A percentile compares a stretch with the other conserved stretches of the same genome.
Evolutionary conservation across 2,113 vertebrate species (phyloP).

Genomic region (Sceloporus tristichus): DNA sequence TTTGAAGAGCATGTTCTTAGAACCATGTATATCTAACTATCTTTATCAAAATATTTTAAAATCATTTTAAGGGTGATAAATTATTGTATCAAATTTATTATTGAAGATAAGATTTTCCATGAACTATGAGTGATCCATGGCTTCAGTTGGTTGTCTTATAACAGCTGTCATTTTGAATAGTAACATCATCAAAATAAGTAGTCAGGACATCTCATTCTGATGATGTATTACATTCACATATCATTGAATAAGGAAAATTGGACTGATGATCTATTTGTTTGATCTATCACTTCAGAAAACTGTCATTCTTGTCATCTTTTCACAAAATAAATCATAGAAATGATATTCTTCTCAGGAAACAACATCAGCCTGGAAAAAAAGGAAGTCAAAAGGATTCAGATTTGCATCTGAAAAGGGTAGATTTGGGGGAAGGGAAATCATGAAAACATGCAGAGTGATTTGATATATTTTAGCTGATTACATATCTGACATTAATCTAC

Average conservation of each 20-base stretch:
- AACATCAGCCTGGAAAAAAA: background rate
- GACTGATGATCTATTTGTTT: slow-evolving; percentile 29
- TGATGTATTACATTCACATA: slow-evolving; percentile 26
- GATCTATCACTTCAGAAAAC: slow-evolving; percentile 41
- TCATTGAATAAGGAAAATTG: background rate
- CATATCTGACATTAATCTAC: background rate
- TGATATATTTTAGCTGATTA: background rate
- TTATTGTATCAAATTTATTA: background rate
- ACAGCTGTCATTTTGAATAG: background rate
- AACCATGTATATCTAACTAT: background rate
- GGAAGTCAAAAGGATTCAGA: background rate
- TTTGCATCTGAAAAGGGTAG: background rate
- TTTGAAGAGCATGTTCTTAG: background rate
- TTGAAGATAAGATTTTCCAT: background rate
- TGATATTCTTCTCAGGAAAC: background rate
- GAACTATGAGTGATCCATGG: background rate
- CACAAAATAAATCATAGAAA: slow-evolving; percentile 39
- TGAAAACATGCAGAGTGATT: background rate
- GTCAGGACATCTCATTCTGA: background rate
- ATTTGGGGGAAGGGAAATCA: background rate
- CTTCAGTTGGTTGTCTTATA: background rate
- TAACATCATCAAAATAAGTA: slow-evolving; percentile 27
- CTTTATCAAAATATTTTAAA: background rate
- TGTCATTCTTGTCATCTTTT: slow-evolving; percentile 13
- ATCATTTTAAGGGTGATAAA: background rate